A percentile compares a stretch with the other conserved stretches of the same genome.
phyloP scores from a whole-genome alignment of 2,113 vertebrate genomes.

The Morone chrysops region DNA sequence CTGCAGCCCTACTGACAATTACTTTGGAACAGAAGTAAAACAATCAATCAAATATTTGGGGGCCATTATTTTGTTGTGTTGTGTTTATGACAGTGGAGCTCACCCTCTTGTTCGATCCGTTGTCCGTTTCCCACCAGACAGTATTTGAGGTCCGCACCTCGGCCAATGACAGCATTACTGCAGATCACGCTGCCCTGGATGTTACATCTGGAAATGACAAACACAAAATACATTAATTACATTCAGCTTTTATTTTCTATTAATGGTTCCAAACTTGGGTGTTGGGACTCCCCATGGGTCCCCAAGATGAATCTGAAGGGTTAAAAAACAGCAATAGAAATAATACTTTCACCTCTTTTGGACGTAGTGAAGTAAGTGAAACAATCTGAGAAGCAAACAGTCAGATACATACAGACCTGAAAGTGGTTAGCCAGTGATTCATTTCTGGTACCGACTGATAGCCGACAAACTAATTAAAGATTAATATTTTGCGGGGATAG shows the following conservation, averaged over 20 bases:
- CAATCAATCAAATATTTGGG: not conserved
- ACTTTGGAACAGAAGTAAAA: not conserved
- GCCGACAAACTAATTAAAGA: constrained; percentile 27
- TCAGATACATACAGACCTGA: not conserved
- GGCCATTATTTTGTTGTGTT: not conserved
- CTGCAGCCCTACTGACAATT: not conserved
- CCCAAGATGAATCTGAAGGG: not conserved
- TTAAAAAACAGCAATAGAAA: not conserved
- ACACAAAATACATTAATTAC: not conserved
- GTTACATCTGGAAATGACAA: constrained; percentile 87
- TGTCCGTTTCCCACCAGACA: constrained; percentile 94
- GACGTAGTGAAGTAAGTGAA: too few species aligned
- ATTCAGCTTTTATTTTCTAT: not conserved
- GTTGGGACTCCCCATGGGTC: not conserved
- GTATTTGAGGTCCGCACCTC: constrained; percentile 94
- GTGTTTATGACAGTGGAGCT: constrained; percentile 53
- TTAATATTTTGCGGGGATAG: constrained; percentile 44
- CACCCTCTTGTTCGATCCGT: constrained; percentile 91
- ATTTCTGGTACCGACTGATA: constrained; percentile 13
- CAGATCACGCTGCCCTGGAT: constrained; percentile 96
- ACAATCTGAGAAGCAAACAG: too few species aligned
- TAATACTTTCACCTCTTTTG: not conserved
- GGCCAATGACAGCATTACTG: constrained; percentile 91
- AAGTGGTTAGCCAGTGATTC: constrained; percentile 11
- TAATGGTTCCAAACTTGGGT: too few species aligned